Evolutionary conservation across 2,888 invertebrate species (phyloP), one percentile per base, ranked within the genome.

Genomic region (Pseudeuparius sepicola): DNA sequence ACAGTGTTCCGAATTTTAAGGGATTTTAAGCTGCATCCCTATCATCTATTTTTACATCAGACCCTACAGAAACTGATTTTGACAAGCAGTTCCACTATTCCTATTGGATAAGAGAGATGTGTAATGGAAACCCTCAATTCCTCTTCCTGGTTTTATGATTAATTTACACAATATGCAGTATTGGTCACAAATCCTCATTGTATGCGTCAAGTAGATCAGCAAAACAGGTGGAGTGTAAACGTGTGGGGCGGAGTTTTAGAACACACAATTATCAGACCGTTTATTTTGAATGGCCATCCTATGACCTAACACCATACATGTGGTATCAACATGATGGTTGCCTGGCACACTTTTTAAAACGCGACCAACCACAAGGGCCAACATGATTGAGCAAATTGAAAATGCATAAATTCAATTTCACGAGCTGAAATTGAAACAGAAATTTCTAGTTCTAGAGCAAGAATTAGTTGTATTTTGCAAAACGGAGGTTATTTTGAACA

Each of bases 151-250:
- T 27, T 4, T 27, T 6, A 20, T 13, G 18, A 10, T 12, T n/a
- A n/a, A n/a, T n/a, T n/a, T n/a, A n/a, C n/a, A n/a, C n/a, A 31
- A 32, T 13, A 26, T 32, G 24, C 14, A 32, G 11, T 32, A 32
- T 14, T 32, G 32, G 14, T 14, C 25, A 24, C 24, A 15, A 31
- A 24, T 12, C 12, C 24, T 24, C 24, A 24, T 11, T 32, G 34
- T 13, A 34, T 27, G 34, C 14, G 34, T 3, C 13, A 34, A 34
- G 25, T 33, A 20, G 28, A 28, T 27, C 28, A 27, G 18, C 34
- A 34, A 34, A 34, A 34, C 17, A 34, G 27, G 17, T 34, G 28
- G 18, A 34, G 28, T 34, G 28, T 34, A 28, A 34, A 34, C 18
- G 17, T 34, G 12, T 28, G 34, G 34, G 14, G 2, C 25, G 13